These are phyloP conservation scores for Allobates femoralis DNA, from an alignment of 2,797 vertebrate species.

Conservation along the genomic window DNA sequence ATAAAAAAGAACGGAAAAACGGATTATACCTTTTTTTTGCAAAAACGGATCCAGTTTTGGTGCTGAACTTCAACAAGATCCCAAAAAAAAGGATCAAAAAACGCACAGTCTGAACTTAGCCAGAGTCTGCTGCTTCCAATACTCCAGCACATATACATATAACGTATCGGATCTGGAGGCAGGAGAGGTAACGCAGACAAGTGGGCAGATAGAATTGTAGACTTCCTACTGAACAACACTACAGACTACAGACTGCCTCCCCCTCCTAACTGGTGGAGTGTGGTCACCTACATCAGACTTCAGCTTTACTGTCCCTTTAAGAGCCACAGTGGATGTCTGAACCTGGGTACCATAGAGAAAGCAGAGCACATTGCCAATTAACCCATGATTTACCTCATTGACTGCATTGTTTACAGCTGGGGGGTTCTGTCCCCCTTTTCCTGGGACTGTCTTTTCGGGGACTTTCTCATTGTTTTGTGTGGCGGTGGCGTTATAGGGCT, in stretches of 20 bases:
- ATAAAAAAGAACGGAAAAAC: too few relatives aligned
- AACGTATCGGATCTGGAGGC: background rate
- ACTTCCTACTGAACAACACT: background rate
- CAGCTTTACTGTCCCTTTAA: background rate
- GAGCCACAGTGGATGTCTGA: background rate
- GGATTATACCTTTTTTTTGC: too few relatives aligned
- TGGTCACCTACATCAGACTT: background rate
- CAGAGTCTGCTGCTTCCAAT: background rate
- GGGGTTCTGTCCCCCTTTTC: constrained; percentile 73
- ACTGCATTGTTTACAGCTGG: constrained; percentile 77
- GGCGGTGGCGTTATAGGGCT: constrained; percentile 81
- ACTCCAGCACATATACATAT: background rate
- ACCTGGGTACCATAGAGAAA: constrained; percentile 6
- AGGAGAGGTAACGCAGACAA: too few relatives aligned
- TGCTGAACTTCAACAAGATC: too few relatives aligned
- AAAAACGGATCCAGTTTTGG: too few relatives aligned
- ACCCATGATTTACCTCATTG: constrained; percentile 80
- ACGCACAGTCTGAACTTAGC: too few relatives aligned
- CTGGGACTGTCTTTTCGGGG: constrained; percentile 76
- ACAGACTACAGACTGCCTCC: background rate
- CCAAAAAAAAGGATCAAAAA: too few relatives aligned
- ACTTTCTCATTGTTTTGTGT: constrained; percentile 85
- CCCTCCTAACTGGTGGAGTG: background rate
- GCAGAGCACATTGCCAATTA: background rate
- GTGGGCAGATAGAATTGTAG: background rate